Percentiles rank a stretch among this genome's conserved stretches.
Evolutionary conservation across 2,888 invertebrate species (phyloP).

Genomic region (Sturmia bella): DNA sequence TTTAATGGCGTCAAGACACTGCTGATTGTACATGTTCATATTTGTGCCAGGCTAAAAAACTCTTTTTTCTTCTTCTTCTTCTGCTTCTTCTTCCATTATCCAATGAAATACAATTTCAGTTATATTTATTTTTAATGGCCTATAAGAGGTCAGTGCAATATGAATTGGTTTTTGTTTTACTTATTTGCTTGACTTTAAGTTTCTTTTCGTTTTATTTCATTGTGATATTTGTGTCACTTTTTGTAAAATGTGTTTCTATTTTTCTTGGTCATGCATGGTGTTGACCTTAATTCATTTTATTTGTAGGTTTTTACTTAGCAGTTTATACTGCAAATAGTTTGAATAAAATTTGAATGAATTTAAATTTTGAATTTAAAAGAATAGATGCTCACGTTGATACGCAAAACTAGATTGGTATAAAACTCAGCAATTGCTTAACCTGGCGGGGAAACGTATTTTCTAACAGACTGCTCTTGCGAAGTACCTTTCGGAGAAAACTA

Average conservation of each 20-base stretch:
- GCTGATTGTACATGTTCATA: slow-evolving; percentile 6
- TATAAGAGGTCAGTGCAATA: slow-evolving; percentile 18
- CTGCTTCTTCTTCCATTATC: not conserved
- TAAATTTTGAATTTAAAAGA: too few relatives aligned
- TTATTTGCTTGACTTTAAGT: slow-evolving; percentile 1
- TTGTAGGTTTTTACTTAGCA: not conserved
- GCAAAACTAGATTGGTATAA: too few relatives aligned
- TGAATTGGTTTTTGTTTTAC: slow-evolving; percentile 8
- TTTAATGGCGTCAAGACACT: slow-evolving; percentile 31
- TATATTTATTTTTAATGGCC: slow-evolving; percentile 18
- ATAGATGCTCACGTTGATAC: too few relatives aligned
- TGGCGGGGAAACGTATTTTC: too few relatives aligned
- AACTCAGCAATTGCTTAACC: too few relatives aligned
- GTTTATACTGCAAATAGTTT: too few relatives aligned
- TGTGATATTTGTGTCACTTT: slow-evolving; percentile 6
- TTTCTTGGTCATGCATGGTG: slow-evolving; percentile 40
- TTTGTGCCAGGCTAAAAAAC: slow-evolving; percentile 18
- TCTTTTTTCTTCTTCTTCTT: not conserved
- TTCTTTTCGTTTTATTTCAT: not conserved
- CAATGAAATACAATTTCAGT: slow-evolving; percentile 23
- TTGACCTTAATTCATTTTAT: slow-evolving; percentile 49
- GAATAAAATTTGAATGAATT: too few relatives aligned
- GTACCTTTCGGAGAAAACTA: too few relatives aligned
- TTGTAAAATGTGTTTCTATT: slow-evolving; percentile 28
- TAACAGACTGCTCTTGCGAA: too few relatives aligned